Evolutionary conservation across 2,888 invertebrate genomes (phyloP).

Genomic region (Tetragnatha montana): DNA sequence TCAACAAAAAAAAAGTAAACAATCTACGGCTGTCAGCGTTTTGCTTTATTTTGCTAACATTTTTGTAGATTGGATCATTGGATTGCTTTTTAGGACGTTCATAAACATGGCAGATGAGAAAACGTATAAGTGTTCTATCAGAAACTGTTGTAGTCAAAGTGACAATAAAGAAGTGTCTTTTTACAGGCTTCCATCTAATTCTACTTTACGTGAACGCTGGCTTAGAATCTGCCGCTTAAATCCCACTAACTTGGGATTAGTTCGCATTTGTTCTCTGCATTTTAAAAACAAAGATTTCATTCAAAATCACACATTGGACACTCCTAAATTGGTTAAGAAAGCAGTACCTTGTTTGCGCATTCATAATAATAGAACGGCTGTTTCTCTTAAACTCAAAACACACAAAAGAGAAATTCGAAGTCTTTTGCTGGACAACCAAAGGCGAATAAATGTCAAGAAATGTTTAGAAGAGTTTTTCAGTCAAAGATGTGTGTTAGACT

Average conservation of each 20-base stretch:
- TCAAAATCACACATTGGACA: not conserved
- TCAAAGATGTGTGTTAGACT: constrained; percentile 6
- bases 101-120: not conserved
- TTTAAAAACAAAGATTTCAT: constrained; percentile 23
- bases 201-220: constrained; percentile 6
- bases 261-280: constrained; percentile 22
- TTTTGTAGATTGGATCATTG: too few relatives aligned
- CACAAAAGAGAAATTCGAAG: constrained; percentile 26
- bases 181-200: not conserved
- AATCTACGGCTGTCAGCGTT: too few relatives aligned
- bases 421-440: constrained; percentile 23
- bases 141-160: constrained; percentile 6
- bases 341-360: constrained; percentile 3
- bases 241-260: not conserved
- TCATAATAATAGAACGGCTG: not conserved
- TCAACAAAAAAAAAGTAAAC: too few relatives aligned
- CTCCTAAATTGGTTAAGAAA: not conserved
- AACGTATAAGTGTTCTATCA: constrained; percentile 17
- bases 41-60: too few relatives aligned
- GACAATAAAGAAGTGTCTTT: not conserved
- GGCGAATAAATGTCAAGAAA: constrained; percentile 4
- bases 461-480: constrained; percentile 16
- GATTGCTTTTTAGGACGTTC: too few relatives aligned
- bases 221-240: constrained; percentile 3
- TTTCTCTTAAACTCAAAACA: not conserved